Percentiles rank a stretch among this genome's conserved stretches.
These are phyloP conservation scores for Cynodonichthys magdalenae DNA, from an alignment of 2,797 vertebrate genomes.

Conservation along the genomic window DNA sequence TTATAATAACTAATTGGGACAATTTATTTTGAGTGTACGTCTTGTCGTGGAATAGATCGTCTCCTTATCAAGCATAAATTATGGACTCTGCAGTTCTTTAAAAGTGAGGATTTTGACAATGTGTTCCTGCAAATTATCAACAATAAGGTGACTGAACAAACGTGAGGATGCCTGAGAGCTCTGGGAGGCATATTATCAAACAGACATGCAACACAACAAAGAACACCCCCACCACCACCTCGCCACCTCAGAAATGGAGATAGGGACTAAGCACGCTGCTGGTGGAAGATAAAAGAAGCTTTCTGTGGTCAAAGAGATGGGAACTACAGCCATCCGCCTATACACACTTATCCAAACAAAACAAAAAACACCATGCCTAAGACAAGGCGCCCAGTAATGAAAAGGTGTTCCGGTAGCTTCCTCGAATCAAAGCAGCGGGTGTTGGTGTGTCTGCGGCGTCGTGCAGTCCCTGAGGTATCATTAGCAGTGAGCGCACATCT, in stretches of 20 bases:
- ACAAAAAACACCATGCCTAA: conserved; percentile 10
- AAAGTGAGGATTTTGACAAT: no score
- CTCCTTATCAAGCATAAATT: no score
- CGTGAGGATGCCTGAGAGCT: conserved; percentile 42
- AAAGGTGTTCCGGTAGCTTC: conserved; percentile 46
- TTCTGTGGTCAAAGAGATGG: conserved; percentile 52
- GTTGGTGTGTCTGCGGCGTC: conserved; percentile 31
- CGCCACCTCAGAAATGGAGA: conserved; percentile 36
- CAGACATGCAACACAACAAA: conserved; percentile 53
- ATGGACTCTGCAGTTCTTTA: no score
- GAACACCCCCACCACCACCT: conserved; percentile 19
- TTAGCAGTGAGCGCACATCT: conserved; percentile 56
- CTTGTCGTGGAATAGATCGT: no score
- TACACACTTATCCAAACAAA: conserved; percentile 7
- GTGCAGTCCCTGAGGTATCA: conserved; percentile 51
- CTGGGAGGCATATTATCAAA: conserved; percentile 55
- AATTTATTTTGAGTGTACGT: no score
- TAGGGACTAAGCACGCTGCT: conserved; percentile 15
- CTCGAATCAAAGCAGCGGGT: conserved; percentile 59
- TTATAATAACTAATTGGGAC: no score
- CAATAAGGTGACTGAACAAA: conserved; percentile 16
- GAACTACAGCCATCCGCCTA: conserved; percentile 44
- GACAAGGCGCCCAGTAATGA: conserved; percentile 38
- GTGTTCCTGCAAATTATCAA: not conserved
- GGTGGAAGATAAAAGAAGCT: conserved; percentile 53